Evolutionary conservation across 1,140 invertebrate genomes (phyloP), one percentile per base, ranked within the genome.

Genomic region (Tetramorium simillimum): DNA sequence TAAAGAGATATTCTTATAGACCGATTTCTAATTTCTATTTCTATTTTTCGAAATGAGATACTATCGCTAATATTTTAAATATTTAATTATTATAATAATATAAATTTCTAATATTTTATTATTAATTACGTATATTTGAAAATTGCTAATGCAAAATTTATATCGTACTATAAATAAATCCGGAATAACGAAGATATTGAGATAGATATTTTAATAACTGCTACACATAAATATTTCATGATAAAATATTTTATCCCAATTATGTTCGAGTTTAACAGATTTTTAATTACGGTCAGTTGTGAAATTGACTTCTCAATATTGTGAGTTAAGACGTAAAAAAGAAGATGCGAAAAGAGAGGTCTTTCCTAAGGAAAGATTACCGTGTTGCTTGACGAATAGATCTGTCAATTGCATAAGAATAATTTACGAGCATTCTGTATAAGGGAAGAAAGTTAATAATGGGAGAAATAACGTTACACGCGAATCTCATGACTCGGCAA

Each of bases 361-460:
- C 3, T 56, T 56, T 9, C 1, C 24, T 43, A 16, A 28, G 5
- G 16, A 63, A 46, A 63, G 16, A 49, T 46, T 40, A 10, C 12
- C 3, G 12, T 70, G 65, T 40, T 69, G 9, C 9, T 80, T 10
- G 21, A 69, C 10, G 16, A 43, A 33, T 78, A 65, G 24, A 21
- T n/a, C 43, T 14, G 14, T 37, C 18, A 78, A 46, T 69, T 70
- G 21, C n/a, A 51, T 56, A 81, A 81, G 46, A 70, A 69, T 33
- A 81, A 81, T 70, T 81, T 69, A 40, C 9, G 33, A 56, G 21
- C 2, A 24, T 53, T 67, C 62, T 40, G 7, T 43, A 72, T 51
- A 60, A 73, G 24, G 43, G 53, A 69, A 80, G 43, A 82, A 73
- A 80, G 77, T 82, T 43, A 82, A 82, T 73, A 73, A 60, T 28